Percentiles rank a stretch among this genome's conserved stretches.
phyloP scores from a whole-genome alignment of 1,140 invertebrate species.

The Bradysia coprophila region DNA sequence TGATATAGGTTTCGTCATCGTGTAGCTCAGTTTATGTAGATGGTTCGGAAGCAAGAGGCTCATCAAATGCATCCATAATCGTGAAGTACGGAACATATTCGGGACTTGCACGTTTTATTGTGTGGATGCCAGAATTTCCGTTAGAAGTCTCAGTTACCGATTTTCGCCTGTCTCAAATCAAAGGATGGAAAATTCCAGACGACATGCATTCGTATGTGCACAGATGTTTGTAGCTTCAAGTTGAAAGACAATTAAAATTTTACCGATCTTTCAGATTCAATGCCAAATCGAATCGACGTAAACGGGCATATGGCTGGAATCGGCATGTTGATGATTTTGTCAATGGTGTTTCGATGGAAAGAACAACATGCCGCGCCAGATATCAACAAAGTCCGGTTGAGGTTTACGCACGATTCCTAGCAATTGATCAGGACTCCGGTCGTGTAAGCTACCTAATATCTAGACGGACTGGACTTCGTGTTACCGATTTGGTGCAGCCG shows the following conservation, averaged over 20 bases:
- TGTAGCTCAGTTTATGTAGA: slow-evolving; percentile 94
- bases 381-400: slow-evolving; percentile 85
- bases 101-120: slow-evolving; percentile 70
- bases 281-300: slow-evolving; percentile 28
- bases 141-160: slow-evolving; percentile 79
- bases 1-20: slow-evolving; percentile 70
- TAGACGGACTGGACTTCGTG: slow-evolving; percentile 63
- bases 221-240: background rate
- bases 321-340: slow-evolving; percentile 26
- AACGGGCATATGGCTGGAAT: slow-evolving; percentile 31
- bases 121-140: slow-evolving; percentile 94
- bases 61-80: slow-evolving; percentile 82
- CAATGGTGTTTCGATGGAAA: slow-evolving; percentile 34
- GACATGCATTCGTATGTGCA: slow-evolving; percentile 18
- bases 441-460: slow-evolving; percentile 79
- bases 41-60: slow-evolving; percentile 86
- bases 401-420: slow-evolving; percentile 76
- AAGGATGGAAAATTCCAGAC: slow-evolving; percentile 72
- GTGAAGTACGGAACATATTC: slow-evolving; percentile 88
- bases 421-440: slow-evolving; percentile 74
- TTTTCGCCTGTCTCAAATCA: slow-evolving; percentile 76
- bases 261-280: background rate
- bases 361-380: slow-evolving; percentile 50
- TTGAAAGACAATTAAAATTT: background rate
- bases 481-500: slow-evolving; percentile 78